Percentiles rank a stretch among this genome's conserved stretches.
These are phyloP conservation scores for Melanophora roralis DNA, from an alignment of 2,888 invertebrate genomes.

Conservation along the genomic window DNA sequence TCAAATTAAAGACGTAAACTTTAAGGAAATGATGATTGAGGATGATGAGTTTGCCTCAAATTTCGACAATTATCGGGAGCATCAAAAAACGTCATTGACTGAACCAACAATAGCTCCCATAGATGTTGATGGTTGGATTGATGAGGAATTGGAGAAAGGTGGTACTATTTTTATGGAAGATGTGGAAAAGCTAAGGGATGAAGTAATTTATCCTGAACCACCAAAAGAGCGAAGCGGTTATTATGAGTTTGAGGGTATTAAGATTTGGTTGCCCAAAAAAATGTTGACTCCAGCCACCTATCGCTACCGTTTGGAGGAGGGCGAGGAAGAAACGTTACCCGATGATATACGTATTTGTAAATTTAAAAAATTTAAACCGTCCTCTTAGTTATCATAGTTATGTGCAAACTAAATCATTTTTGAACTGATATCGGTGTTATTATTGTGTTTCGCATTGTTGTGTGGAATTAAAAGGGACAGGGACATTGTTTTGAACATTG, in stretches of 20 bases:
- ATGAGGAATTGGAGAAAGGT: constrained; percentile 42
- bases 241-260: constrained; percentile 61
- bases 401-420: no score
- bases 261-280: constrained; percentile 58
- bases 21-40: constrained; percentile 47
- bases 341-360: constrained; percentile 62
- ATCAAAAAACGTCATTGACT: not conserved
- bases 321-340: constrained; percentile 47
- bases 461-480: no score
- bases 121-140: constrained; percentile 54
- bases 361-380: constrained; percentile 57
- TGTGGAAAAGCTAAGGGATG: constrained; percentile 28
- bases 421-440: no score
- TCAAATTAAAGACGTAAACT: constrained; percentile 43
- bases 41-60: constrained; percentile 9
- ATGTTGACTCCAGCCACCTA: constrained; percentile 59
- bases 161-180: constrained; percentile 60
- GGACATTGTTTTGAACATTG: no score
- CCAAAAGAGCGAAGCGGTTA: constrained; percentile 52
- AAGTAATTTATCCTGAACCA: constrained; percentile 49
- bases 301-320: constrained; percentile 56
- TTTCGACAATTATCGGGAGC: not conserved
- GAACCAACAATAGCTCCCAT: constrained; percentile 41
- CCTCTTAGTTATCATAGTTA: not conserved
- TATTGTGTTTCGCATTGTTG: no score